Percentiles rank a stretch among this genome's conserved stretches.
Evolutionary conservation across 53 echinoderm and acorn worm genomes (phyloP).

Genomic region (Temnopleurus reevesii): DNA sequence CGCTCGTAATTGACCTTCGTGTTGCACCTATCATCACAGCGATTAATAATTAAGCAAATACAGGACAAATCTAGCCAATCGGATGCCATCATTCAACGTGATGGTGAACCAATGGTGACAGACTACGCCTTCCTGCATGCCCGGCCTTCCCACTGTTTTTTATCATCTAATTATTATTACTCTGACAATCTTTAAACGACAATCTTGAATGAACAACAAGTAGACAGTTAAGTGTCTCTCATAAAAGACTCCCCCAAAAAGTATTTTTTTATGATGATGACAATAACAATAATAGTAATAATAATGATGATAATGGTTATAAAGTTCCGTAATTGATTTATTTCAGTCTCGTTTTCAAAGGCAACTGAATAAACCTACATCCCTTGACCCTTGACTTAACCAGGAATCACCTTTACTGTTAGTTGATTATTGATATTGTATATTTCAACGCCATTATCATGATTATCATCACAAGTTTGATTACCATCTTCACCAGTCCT

Average conservation of each 20-base stretch:
- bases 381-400: no score
- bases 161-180: conserved; percentile 1
- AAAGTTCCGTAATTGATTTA: no score
- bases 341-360: no score
- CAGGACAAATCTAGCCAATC: conserved; percentile 5
- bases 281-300: no score
- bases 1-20: conserved; percentile 10
- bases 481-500: background rate
- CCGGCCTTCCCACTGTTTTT: background rate
- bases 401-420: no score
- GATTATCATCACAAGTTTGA: background rate
- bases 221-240: no score
- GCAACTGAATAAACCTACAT: no score
- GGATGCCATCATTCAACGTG: conserved; percentile 23
- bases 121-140: background rate
- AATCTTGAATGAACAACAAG: background rate
- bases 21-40: background rate
- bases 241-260: no score
- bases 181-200: no score
- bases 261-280: no score
- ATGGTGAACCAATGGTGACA: background rate
- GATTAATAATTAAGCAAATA: conserved; percentile 21
- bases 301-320: no score
- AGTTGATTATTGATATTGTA: no score
- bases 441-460: background rate